Conservation (phyloP, 2,797 vertebrate genomes). For the Octomys mimax region DNA sequence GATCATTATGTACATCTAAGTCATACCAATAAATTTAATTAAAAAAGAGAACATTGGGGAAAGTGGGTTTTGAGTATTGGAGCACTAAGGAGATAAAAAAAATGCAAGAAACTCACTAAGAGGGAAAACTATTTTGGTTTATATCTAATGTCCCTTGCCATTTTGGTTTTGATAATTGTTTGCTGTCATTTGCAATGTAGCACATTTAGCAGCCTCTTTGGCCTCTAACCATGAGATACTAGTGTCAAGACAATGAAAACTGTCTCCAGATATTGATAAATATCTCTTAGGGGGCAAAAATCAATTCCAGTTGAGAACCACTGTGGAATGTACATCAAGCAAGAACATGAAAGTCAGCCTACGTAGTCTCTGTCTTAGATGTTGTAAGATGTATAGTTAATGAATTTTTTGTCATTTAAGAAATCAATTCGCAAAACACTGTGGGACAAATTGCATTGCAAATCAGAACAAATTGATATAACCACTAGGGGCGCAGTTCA, state of each 20-base stretch:
- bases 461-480: slow-evolving; percentile 3
- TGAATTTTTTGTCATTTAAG: slow-evolving; percentile 36
- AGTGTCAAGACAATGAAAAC: neutral
- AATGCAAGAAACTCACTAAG: neutral
- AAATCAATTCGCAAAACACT: neutral
- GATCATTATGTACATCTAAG: neutral
- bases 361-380: neutral
- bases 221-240: neutral
- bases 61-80: neutral
- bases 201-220: neutral
- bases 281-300: neutral
- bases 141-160: neutral
- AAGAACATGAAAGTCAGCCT: neutral
- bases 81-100: neutral
- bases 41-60: neutral
- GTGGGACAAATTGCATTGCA: slow-evolving; percentile 29
- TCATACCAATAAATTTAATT: neutral
- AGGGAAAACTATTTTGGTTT: neutral
- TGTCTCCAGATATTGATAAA: neutral
- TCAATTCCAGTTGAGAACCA: slow-evolving; percentile 47
- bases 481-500: neutral
- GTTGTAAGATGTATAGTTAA: neutral
- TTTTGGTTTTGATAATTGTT: neutral
- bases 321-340: neutral
- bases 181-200: neutral